Evolutionary conservation across 2,797 vertebrate species (phyloP), one percentile per base, ranked within the genome.

Genomic region (Crocodylus rhombifer): DNA sequence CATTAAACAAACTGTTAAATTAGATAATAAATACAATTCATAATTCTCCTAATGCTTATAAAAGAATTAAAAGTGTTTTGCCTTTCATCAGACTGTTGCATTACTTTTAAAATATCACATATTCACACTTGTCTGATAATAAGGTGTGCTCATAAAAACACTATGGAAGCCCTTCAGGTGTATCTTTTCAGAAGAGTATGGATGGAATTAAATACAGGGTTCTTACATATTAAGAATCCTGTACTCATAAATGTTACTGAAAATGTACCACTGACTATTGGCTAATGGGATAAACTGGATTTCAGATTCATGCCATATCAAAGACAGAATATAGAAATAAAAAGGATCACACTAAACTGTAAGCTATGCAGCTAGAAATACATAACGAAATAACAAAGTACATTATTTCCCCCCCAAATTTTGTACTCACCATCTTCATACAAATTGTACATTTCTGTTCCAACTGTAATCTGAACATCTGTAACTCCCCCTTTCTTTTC

Each of bases 371-470:
- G 21, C 77, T 13, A 86, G 18, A 79, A 33, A 21, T 23, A 69
- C 62, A 65, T 57, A 80, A 3, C 89, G 62, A 7, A 82, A 36
- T 14, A 61, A 26, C 25, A 64, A 78, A 61, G 3, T 30, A 74
- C 1, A 33, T 21, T 74, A 64, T 5, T 36, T 2, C 20, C 15
- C 55, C 77, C 57, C 18, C 33, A 73, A 58, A 28, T 8, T 80
- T 75, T 55, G 82, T 60, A 91, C 69, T 80, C 14, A 84, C 84
- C 83, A 36, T 82, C 77, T 74, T 88, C 78, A 86, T 81, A 80
- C 30, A 89, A 36, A 17, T 51, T n/a, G 28, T 61, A 42, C 6
- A 65, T 81, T 80, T 77, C 55, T 87, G 60, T 73, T 56, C 69
- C 62, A 25, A 75, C 82, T 75, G 73, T 42, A 88, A 82, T 17